A percentile compares a stretch with the other conserved stretches of the same genome.
Evolutionary conservation across 2,797 vertebrate genomes (phyloP).

Genomic region (Meriones psammophilus): DNA sequence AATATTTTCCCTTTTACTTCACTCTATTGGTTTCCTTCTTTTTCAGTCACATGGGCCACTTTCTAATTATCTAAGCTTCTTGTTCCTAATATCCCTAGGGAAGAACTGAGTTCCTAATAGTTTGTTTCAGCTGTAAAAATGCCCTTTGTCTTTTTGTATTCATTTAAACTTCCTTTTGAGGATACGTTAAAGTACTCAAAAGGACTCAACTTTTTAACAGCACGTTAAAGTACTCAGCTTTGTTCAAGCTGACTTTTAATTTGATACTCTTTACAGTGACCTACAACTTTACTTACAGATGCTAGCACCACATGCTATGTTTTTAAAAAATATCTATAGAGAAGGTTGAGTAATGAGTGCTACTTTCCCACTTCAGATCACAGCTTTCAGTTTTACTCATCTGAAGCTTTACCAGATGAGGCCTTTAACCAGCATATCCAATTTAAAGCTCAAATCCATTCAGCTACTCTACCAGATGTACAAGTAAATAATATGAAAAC

Average conservation of each 20-base stretch:
- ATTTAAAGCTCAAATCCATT: not conserved
- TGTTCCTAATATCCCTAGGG: not conserved
- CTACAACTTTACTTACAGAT: not conserved
- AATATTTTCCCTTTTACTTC: not conserved
- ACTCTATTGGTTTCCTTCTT: not conserved
- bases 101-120: conserved; percentile 5
- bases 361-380: conserved; percentile 28
- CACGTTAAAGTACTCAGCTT: not conserved
- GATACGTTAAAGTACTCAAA: not conserved
- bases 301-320: not conserved
- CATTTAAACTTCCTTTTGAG: conserved; percentile 40
- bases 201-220: not conserved
- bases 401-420: not conserved
- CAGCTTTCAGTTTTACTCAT: conserved; percentile 27
- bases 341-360: conserved; percentile 22
- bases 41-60: not conserved
- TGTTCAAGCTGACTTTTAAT: conserved; percentile 15
- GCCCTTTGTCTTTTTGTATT: not conserved
- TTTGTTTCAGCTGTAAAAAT: not conserved
- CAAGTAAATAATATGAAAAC: not conserved
- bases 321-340: conserved; percentile 15
- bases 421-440: not conserved
- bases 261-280: not conserved
- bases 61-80: not conserved
- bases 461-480: not conserved